Evolutionary conservation across 2,113 vertebrate species (phyloP), one percentile per base, ranked within the genome.

Genomic region (Hippocampus guttulatus): DNA sequence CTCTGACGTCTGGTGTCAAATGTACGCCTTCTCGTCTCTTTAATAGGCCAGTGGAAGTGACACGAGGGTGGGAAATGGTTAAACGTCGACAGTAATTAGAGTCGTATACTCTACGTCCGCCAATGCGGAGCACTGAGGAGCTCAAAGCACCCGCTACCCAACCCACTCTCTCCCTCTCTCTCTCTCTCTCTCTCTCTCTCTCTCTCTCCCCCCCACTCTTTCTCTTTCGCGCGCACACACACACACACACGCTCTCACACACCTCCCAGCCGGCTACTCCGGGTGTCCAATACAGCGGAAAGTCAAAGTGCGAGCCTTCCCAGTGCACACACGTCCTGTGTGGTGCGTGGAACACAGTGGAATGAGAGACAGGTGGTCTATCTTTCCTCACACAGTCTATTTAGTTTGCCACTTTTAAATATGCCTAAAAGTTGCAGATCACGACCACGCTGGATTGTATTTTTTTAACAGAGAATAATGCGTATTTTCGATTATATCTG

Each of bases 31-130:
- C 73, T 76, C 70, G 27, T 78, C 72, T 76, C 65, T 80, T 88
- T 85, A 87, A 78, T 87, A 69, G 86, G 75, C 85, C 82, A 82
- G 51, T 69, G 66, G 72, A 77, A 75, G 69, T 84, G 78, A 85
- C 74, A 68, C 18, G 73, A 38, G 76, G 78, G 80, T 38, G 55
- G 14, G 84, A 88, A 91, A 74, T 91, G 87, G 94, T 95, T 95
- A 96, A 94, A 84, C 62, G 81, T 89, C 82, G 87, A 89, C 90
- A 88, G 88, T 91, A 89, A 92, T 91, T 91, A 86, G 62, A 84
- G 77, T 73, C 78, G 73, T 77, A 68, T 70, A 89, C 76, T 88
- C 80, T 76, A 78, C 75, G 74, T 90, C 89, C 88, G 87, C 92
- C 92, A 94, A 93, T 93, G 90, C 91, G 85, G 83, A 83, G 85